Conservation (phyloP, 1,140 invertebrate species). For the Tetraneura akinire region DNA sequence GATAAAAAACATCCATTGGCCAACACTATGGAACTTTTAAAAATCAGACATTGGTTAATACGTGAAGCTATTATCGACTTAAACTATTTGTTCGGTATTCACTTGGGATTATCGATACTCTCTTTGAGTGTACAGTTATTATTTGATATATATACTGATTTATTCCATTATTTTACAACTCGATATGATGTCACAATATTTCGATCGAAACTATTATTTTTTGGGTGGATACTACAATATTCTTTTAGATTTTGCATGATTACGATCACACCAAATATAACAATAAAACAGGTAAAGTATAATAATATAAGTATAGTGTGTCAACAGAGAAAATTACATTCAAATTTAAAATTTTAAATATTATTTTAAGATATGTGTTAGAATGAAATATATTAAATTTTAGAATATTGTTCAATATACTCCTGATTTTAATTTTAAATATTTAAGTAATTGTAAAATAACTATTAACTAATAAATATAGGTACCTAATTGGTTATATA, state of each 20-base stretch:
- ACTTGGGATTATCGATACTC: background rate
- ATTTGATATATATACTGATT: background rate
- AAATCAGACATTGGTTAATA: constrained; percentile 4
- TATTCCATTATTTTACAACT: background rate
- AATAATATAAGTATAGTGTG: background rate
- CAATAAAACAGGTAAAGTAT: background rate
- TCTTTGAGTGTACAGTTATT: background rate
- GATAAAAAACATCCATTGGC: background rate
- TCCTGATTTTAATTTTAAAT: too few species aligned
- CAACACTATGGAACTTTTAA: background rate
- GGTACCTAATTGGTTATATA: too few species aligned
- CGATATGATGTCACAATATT: background rate
- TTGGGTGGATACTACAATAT: background rate
- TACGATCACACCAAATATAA: background rate
- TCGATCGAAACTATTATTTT: background rate
- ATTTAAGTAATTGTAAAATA: too few species aligned
- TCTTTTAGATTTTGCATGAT: background rate
- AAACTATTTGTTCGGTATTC: background rate
- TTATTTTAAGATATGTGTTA: too few species aligned
- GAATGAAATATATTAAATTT: too few species aligned
- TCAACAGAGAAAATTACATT: too few species aligned
- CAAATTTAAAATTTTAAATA: too few species aligned
- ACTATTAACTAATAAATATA: too few species aligned
- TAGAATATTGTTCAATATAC: too few species aligned
- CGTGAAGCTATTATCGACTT: background rate